Evolutionary conservation across 2,113 vertebrate species (phyloP).

Genomic region (Xenopus tropicalis): DNA sequence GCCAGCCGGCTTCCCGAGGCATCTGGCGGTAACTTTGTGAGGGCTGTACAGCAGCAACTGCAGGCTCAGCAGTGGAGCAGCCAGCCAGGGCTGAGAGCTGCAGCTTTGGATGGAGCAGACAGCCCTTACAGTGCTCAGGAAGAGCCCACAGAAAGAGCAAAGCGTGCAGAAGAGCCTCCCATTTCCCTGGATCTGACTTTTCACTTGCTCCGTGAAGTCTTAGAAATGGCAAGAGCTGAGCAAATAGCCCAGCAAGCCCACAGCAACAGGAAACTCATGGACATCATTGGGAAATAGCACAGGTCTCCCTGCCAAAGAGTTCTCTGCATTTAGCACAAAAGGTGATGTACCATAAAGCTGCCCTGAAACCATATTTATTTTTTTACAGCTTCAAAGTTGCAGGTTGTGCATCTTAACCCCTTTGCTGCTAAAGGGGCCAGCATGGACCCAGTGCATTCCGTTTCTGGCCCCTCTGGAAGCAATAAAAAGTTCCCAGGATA

Average conservation of each 20-base stretch:
- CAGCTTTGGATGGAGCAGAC: conserved; percentile 62
- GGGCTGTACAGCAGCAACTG: conserved; percentile 72
- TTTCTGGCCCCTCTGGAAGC: conserved; percentile 52
- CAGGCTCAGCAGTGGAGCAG: conserved; percentile 72
- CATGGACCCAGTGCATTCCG: conserved; percentile 47
- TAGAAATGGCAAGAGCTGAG: conserved; percentile 94
- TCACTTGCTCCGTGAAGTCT: conserved; percentile 93
- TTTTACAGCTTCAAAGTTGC: conserved; percentile 71
- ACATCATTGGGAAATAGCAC: conserved; percentile 89
- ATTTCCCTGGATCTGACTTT: conserved; percentile 98
- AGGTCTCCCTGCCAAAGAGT: conserved; percentile 62
- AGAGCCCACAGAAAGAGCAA: conserved; percentile 72
- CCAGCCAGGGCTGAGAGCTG: conserved; percentile 44
- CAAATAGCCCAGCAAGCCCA: conserved; percentile 94
- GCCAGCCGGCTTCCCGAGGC: conserved; percentile 66
- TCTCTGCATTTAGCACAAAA: conserved; percentile 71
- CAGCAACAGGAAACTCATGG: conserved; percentile 98
- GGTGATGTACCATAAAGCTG: conserved; percentile 81
- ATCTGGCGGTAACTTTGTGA: conserved; percentile 72
- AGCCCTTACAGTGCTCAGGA: conserved; percentile 59
- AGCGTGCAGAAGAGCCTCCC: conserved; percentile 85
- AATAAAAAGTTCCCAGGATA: conserved; percentile 33
- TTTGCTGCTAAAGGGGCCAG: conserved; percentile 13
- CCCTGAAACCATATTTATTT: conserved; percentile 85
- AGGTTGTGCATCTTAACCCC: conserved; percentile 21